Base-by-base conservation (phyloP, 2,113 vertebrate genomes). In the Cepphus grylle region DNA sequence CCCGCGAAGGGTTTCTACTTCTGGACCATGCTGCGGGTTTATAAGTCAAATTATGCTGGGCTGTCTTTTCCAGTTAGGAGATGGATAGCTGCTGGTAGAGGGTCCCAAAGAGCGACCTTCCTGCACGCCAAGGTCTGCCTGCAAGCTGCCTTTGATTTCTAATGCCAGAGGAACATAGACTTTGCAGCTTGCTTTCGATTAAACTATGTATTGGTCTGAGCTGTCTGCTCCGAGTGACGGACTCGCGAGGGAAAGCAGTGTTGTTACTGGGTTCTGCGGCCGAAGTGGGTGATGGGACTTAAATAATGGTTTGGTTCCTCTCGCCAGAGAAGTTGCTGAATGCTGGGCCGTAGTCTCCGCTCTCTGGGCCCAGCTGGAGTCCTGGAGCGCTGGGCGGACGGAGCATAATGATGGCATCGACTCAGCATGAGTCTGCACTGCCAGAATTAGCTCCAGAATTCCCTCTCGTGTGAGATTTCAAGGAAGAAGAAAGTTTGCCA, bases 221-320 rank as follows among this genome's bases (percentile, higher is more conserved):
- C 79, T 30, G 27, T 11, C 52, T 61, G 69, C 61, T 83, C 73
- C 8, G 58, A 61, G 15, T 2, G 45, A 21, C 2, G 25, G 49
- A 2, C 38, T 13, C 1, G 0, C 0, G 15, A 16, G 83, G 72
- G 71, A 5, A 58, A 74, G 83, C 61, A 25, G 50, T 0, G 40
- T 5, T 12, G 47, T 25, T 30, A 10, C 42, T 49, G 4, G 56
- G 21, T 5, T 53, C 32, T 32, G 77, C 9, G 4, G 36, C 43
- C 56, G 32, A 32, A 29, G 5, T 2, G 61, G 45, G 19, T 30
- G 73, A 5, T 79, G 82, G 53, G 47, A 78, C 78, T 43, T 6
- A 6, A 56, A 18, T 2, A 7, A 53, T 3, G 26, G 50, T 22
- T 32, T 56, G 17, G 38, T 55, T 81, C 43, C 59, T 62, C 47